These are phyloP conservation scores for Polydrusus pterygomalis DNA, from an alignment of 2,888 invertebrate genomes.

Conservation along the genomic window DNA sequence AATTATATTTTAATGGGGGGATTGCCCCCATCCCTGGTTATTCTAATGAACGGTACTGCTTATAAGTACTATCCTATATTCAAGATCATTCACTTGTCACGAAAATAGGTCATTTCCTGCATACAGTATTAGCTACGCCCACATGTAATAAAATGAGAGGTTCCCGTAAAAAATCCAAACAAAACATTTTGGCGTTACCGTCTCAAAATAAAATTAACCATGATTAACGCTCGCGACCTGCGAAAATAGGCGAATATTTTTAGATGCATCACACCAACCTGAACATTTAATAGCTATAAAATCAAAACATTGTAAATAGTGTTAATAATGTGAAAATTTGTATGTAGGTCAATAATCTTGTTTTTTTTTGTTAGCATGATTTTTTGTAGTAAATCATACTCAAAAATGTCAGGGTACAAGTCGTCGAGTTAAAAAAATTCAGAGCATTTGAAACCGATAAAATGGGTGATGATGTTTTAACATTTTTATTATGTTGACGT, in stretches of 20 bases:
- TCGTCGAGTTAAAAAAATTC: too few species aligned
- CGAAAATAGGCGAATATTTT: slow-evolving; percentile 47
- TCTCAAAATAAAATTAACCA: slow-evolving; percentile 19
- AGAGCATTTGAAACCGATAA: too few species aligned
- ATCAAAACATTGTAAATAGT: slow-evolving; percentile 19
- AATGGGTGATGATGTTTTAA: too few species aligned
- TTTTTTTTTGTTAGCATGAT: background rate
- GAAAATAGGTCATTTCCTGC: slow-evolving; percentile 5
- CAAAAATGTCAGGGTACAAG: too few species aligned
- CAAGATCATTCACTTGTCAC: background rate
- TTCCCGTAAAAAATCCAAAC: background rate
- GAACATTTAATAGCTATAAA: slow-evolving; percentile 8
- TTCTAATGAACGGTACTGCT: too few species aligned
- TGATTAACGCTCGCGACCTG: slow-evolving; percentile 22
- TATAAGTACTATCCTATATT: background rate
- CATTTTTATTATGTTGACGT: too few species aligned
- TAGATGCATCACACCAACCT: slow-evolving; percentile 31
- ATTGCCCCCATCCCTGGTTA: too few species aligned
- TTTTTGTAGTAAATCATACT: background rate
- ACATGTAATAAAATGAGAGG: background rate
- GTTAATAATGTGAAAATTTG: slow-evolving; percentile 5
- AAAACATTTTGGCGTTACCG: background rate
- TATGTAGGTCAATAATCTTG: slow-evolving; percentile 15
- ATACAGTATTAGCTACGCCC: background rate
- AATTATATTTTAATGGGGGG: too few species aligned